Base-by-base conservation (phyloP, 2,888 invertebrate species). In the Pedicia rivosa region DNA sequence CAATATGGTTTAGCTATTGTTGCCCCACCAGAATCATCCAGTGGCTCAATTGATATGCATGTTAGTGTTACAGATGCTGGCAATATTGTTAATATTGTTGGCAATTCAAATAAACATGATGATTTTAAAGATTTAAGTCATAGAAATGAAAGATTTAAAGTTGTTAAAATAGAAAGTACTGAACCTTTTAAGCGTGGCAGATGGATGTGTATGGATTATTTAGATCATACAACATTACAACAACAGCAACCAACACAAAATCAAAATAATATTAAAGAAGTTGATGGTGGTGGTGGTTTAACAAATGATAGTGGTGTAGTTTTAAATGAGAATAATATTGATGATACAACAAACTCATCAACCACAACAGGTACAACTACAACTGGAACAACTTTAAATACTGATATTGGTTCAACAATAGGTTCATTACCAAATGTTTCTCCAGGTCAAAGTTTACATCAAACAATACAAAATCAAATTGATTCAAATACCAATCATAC, bases 131-230 rank as follows among this genome's bases (percentile, higher is more conserved):
- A 79, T 57, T 72, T 75, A 52, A 77, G 77, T 57, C 76, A 75
- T 56, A 72, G 78, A 50, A 80, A 78, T 61, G 81, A 82, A 61
- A 69, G 91, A 45, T 91, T 91, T 63, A 87, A 87, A 68, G 88
- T 92, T 49, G 91, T 92, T 26, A 92, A 92, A 68, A 88, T 92
- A 49, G 90, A 90, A 63, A 88, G 87, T 49, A 86, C 86, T n/a
- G 87, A 88, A 62, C 90, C 91, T 13, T 90, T 88, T 55, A 78
- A 82, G 48, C 72, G 91, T 40, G 92, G 92, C 17, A 70, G 91
- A 48, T 92, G 92, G 92, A 78, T 79, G 61, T 92, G 91, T 61
- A 83, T 87, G 78, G 92, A 92, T 62, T 92, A 86, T 60, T 66
- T 87, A 50, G 90, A 91, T 65, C 83, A 87, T 51, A 78, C 80